Conservation (phyloP, 2,888 invertebrate species). For the Aleiodes leptofemur region DNA sequence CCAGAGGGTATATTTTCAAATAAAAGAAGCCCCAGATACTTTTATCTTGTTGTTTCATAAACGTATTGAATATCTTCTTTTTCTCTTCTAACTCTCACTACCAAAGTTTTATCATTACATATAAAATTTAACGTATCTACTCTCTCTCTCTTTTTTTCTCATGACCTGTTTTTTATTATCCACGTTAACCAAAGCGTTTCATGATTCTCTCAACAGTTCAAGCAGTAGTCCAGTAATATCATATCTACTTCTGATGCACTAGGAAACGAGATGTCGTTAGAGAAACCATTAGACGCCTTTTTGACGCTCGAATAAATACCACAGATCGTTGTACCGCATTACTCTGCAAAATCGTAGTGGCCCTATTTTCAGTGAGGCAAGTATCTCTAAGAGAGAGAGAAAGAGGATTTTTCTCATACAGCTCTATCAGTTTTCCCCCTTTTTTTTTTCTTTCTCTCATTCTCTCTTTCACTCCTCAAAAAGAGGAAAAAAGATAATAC, state of each 20-base stretch:
- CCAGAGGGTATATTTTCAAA: too few species aligned
- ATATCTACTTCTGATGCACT: slow-evolving; percentile 30
- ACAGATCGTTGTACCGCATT: slow-evolving; percentile 38
- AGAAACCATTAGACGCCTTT: slow-evolving; percentile 46
- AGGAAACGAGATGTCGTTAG: slow-evolving; percentile 45
- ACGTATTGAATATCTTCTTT: too few species aligned
- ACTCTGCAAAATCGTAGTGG: slow-evolving; percentile 4
- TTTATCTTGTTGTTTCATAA: too few species aligned
- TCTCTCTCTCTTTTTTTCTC: neutral
- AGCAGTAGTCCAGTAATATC: slow-evolving; percentile 22
- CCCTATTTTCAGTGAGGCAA: neutral
- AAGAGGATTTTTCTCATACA: neutral
- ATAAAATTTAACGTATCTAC: too few species aligned
- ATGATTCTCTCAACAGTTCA: slow-evolving; percentile 23
- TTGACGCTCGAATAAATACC: slow-evolving; percentile 44
- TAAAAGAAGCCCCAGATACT: too few species aligned
- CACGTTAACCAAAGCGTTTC: slow-evolving; percentile 6
- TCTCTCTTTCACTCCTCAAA: neutral
- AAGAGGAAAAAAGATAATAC: neutral
- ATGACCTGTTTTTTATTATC: slow-evolving; percentile 23
- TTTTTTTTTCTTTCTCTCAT: neutral
- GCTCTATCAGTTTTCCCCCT: neutral
- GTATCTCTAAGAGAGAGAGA: neutral
- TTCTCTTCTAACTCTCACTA: too few species aligned
- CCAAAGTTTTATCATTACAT: too few species aligned